These are phyloP conservation scores for Podocnemis expansa DNA, from an alignment of 2,113 vertebrate genomes.

Conservation along the genomic window DNA sequence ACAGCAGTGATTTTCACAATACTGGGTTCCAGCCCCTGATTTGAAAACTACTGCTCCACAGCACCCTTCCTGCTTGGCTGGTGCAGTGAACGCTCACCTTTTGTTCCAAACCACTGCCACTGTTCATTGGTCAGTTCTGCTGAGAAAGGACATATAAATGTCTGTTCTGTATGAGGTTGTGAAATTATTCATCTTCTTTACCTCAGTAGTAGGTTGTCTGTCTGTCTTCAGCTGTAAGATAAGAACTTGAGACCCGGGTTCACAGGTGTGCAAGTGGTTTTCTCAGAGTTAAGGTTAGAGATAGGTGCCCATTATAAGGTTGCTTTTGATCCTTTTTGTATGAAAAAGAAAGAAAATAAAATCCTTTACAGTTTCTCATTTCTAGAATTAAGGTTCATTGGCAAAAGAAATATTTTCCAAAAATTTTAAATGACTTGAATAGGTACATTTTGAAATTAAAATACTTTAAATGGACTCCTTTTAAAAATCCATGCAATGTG, in stretches of 20 bases:
- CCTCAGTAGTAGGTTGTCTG: not conserved
- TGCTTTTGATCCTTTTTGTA: slow-evolving; percentile 31
- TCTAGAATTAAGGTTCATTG: slow-evolving; percentile 39
- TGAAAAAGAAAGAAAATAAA: slow-evolving; percentile 23
- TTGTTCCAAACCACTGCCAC: not conserved
- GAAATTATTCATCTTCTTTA: slow-evolving; percentile 8
- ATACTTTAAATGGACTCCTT: slow-evolving; percentile 32
- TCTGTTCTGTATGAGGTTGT: not conserved
- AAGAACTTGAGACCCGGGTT: not conserved
- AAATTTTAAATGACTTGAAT: slow-evolving; percentile 35
- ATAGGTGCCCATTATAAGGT: slow-evolving; percentile 18
- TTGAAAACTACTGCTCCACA: too few species aligned
- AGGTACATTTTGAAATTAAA: slow-evolving; percentile 55
- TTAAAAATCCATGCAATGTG: slow-evolving; percentile 34
- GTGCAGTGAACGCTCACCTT: not conserved
- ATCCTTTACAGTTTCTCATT: slow-evolving; percentile 6
- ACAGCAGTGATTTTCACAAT: too few species aligned
- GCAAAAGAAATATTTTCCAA: slow-evolving; percentile 42
- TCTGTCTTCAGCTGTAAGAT: not conserved
- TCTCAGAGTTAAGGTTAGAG: slow-evolving; percentile 23
- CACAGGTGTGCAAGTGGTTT: fast-evolving
- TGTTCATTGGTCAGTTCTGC: not conserved
- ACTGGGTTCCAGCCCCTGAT: too few species aligned
- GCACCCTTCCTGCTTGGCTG: not conserved
- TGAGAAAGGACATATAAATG: not conserved